Conservation (phyloP, 2,797 vertebrate genomes). For the Tolypeutes matacus region DNA sequence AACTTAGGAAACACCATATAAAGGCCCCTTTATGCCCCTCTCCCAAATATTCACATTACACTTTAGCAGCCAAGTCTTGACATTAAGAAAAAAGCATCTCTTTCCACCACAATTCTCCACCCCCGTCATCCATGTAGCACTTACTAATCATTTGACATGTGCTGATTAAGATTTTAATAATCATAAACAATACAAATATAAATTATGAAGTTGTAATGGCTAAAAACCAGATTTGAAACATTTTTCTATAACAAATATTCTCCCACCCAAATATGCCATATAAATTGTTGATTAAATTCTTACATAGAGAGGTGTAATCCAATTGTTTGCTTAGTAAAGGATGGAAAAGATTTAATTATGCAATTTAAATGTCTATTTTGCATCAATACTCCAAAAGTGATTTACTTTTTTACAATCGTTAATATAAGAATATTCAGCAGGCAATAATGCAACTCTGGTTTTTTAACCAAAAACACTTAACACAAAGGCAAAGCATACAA, state of each 20-base stretch:
- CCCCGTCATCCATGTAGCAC: background rate
- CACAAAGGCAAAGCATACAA: constrained; percentile 61
- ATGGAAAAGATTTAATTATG: constrained; percentile 74
- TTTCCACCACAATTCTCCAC: background rate
- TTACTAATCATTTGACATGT: constrained; percentile 34
- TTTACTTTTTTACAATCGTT: constrained; percentile 74
- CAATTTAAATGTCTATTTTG: constrained; percentile 73
- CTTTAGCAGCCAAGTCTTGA: constrained; percentile 34
- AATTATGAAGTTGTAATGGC: constrained; percentile 28
- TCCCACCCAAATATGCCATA: constrained; percentile 26
- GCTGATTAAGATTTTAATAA: constrained; percentile 45
- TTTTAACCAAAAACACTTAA: constrained; percentile 74
- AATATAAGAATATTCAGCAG: constrained; percentile 76
- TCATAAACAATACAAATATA: constrained; percentile 47
- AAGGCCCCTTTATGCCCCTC: background rate
- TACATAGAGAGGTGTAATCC: background rate
- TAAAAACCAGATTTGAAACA: constrained; percentile 35
- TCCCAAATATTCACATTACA: background rate
- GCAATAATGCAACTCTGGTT: constrained; percentile 76
- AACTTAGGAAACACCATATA: constrained; percentile 52
- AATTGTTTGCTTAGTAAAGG: constrained; percentile 74
- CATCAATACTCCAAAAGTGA: constrained; percentile 79
- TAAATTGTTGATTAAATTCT: constrained; percentile 65
- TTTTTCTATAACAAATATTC: constrained; percentile 58
- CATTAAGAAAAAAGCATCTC: constrained; percentile 41